A percentile compares a stretch with the other conserved stretches of the same genome.
Conservation (phyloP, 2,888 invertebrate species). For the Troides aeacus region DNA sequence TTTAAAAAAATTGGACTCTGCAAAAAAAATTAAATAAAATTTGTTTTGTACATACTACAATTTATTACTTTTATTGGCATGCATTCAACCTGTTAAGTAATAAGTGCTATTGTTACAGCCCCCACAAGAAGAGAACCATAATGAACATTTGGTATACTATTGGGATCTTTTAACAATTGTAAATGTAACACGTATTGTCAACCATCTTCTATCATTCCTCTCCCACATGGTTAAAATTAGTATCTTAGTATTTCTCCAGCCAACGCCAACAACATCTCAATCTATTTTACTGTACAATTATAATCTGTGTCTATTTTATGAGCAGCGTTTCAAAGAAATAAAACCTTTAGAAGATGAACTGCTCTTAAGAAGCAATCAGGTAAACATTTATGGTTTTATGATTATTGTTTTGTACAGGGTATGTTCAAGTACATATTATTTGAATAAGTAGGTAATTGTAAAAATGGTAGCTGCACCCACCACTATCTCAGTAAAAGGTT, state of each 20-base stretch:
- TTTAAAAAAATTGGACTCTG: too few species aligned
- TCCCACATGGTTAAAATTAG: conserved; percentile 40
- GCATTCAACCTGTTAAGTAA: too few species aligned
- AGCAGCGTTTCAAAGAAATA: conserved; percentile 49
- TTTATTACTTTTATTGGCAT: too few species aligned
- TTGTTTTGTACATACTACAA: too few species aligned
- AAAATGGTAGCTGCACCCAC: too few species aligned
- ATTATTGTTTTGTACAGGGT: too few species aligned
- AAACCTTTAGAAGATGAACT: conserved; percentile 57
- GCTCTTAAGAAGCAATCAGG: conserved; percentile 48
- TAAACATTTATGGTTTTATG: conserved; percentile 24
- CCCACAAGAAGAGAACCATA: conserved; percentile 50
- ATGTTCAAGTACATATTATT: too few species aligned
- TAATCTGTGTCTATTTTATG: conserved; percentile 60
- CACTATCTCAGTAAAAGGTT: too few species aligned
- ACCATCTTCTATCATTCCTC: conserved; percentile 51
- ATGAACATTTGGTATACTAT: conserved; percentile 61
- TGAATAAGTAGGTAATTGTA: too few species aligned
- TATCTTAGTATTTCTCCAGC: conserved; percentile 59
- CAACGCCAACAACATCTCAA: conserved; percentile 45
- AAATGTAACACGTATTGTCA: conserved; percentile 60
- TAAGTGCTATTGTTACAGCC: neutral
- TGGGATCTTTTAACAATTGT: conserved; percentile 66
- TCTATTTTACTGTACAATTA: conserved; percentile 55
- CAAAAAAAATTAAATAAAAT: too few species aligned